Base-by-base conservation (phyloP, 2,113 vertebrate species). In the Cyphomyrus discorhynchus region DNA sequence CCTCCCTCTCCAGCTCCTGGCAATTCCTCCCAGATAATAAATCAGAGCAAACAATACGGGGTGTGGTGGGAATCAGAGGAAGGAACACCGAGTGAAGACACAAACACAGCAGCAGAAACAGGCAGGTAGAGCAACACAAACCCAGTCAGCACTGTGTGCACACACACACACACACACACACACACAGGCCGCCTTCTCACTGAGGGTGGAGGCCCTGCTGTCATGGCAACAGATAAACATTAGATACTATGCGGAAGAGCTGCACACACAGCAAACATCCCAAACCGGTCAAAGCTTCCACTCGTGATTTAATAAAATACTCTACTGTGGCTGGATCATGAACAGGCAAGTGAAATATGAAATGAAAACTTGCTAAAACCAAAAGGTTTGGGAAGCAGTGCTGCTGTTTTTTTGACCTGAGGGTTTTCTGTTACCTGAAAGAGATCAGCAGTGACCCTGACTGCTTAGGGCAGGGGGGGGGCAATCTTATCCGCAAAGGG, bases 31-130 rank as follows among this genome's bases (percentile, higher is more conserved):
- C 84, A 86, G 47, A 52, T 52, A 46, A 27, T 52, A 52, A 49
- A 50, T 50, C 50, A 17, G 1, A 53, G 50, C 19, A 53, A 56
- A 87, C 49, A 87, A 53, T 87, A 53, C 5, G 17, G 85, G 85
- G 85, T 35, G 85, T 87, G 85, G 85, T 87, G 85, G 85, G 85
- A 87, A 87, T 27, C 49, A 52, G 84, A 35, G 84, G 47, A 35
- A 87, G 47, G 27, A 24, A 87, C 47, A 35, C 0, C 11, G 4
- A 53, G 47, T 17, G 39, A 85, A 19, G 2, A 50, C 66, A 88
- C 10, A 74, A 13, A 74, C 46, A 49, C 31, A 35, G 82, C 42
- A 24, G 42, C 82, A 84, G 15, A n/a, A 13, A 87, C 1, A 11
- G 5, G 5, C 85, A 86, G 49, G 13, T 46, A 24, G 17, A 13